These are phyloP conservation scores for Puma concolor DNA, from an alignment of 2,113 vertebrate species.

Conservation along the genomic window DNA sequence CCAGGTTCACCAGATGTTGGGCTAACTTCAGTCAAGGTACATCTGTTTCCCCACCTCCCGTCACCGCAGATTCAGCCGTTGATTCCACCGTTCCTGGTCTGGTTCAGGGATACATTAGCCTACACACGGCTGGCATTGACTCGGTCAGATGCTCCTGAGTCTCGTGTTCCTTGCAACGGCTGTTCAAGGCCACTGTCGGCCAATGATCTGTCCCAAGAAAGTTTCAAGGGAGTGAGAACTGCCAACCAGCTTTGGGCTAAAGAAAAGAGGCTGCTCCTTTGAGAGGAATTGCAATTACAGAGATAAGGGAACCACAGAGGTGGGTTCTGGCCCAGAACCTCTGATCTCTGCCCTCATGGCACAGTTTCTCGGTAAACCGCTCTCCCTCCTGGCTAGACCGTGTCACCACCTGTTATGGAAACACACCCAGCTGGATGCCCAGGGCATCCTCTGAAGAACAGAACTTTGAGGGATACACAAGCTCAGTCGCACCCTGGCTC, in stretches of 20 bases:
- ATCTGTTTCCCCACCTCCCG: conserved; percentile 32
- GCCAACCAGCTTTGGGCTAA: not conserved
- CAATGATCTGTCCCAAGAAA: not conserved
- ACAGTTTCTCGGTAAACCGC: not conserved
- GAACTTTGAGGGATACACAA: not conserved
- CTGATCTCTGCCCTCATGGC: not conserved
- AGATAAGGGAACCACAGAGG: not conserved
- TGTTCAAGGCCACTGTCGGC: not conserved
- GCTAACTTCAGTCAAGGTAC: conserved; percentile 35
- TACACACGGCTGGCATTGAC: not conserved
- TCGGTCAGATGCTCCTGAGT: not conserved
- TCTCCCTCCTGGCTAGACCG: not conserved
- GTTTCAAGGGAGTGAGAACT: not conserved
- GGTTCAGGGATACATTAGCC: not conserved
- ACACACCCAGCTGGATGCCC: not conserved
- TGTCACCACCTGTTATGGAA: not conserved
- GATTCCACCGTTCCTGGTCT: not conserved
- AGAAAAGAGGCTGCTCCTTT: not conserved
- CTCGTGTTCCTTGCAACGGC: not conserved
- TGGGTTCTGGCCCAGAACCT: not conserved
- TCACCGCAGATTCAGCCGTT: not conserved
- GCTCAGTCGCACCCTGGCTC: not conserved
- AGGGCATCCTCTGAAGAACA: not conserved
- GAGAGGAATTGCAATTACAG: not conserved
- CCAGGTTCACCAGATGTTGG: conserved; percentile 61